phyloP scores from a whole-genome alignment of 2,113 vertebrate species.

The Charina bottae region DNA sequence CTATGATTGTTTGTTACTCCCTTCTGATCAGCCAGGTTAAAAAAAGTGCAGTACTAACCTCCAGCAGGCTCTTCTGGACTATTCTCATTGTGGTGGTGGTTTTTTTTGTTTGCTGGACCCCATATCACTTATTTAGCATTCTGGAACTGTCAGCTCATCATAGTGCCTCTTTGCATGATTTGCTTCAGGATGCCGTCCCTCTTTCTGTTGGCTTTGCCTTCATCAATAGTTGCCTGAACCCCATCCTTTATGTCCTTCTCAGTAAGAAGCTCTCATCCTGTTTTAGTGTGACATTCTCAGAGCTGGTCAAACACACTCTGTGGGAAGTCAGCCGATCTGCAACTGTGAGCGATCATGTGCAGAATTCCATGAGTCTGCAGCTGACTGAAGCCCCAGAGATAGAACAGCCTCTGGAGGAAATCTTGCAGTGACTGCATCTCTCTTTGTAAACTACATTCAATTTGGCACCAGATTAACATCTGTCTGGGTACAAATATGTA shows the following conservation, averaged over 20 bases:
- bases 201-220: constrained; percentile 90
- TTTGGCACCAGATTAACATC: background rate
- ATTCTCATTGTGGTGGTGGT: constrained; percentile 84
- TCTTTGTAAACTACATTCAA: background rate
- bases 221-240: constrained; percentile 96
- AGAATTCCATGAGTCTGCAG: constrained; percentile 65
- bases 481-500: background rate
- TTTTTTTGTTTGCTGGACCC: constrained; percentile 94
- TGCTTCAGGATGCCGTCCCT: constrained; percentile 84
- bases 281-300: constrained; percentile 80
- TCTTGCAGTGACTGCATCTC: constrained; percentile 59
- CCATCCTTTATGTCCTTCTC: constrained; percentile 90
- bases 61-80: constrained; percentile 87
- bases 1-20: constrained; percentile 90
- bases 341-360: constrained; percentile 81
- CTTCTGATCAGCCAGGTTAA: constrained; percentile 81
- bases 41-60: constrained; percentile 68
- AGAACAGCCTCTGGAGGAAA: constrained; percentile 55
- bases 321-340: constrained; percentile 87
- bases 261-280: constrained; percentile 84
- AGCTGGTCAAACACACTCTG: constrained; percentile 86
- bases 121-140: constrained; percentile 89
- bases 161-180: constrained; percentile 60
- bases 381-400: constrained; percentile 58
- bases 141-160: constrained; percentile 88